phyloP scores from a whole-genome alignment of 2,888 invertebrate species.

The Lepidocyrtoides sp. region DNA sequence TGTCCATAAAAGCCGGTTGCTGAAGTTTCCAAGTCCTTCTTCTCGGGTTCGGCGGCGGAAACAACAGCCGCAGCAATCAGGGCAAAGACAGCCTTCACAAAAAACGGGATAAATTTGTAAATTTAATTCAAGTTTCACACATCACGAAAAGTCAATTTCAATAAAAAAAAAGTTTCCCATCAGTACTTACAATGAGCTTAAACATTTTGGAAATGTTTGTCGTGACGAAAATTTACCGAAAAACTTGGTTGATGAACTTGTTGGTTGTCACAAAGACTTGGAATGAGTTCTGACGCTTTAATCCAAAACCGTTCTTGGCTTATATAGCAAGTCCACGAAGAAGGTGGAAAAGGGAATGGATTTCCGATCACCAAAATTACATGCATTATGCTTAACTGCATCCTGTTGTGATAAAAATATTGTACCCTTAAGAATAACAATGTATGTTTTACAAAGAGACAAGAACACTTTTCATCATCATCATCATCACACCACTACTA shows the following conservation, averaged over 20 bases:
- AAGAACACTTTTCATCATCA: not conserved
- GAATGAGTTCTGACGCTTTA: conserved; percentile 36
- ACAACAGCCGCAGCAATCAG: conserved; percentile 63
- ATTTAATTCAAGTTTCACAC: not conserved
- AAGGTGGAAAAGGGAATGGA: conserved; percentile 68
- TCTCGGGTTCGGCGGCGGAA: conserved; percentile 57
- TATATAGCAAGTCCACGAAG: conserved; percentile 47
- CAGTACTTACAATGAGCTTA: conserved; percentile 73
- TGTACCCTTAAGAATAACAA: not conserved
- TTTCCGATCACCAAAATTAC: conserved; percentile 69
- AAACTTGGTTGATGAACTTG: not conserved
- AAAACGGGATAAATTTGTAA: not conserved
- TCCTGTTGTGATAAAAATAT: conserved; percentile 20
- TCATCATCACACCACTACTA: not conserved
- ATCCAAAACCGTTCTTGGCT: conserved; percentile 45
- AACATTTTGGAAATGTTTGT: conserved; percentile 56
- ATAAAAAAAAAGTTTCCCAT: too few species aligned
- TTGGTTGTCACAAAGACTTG: conserved; percentile 31
- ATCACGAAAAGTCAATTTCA: not conserved
- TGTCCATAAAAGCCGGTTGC: conserved; percentile 62
- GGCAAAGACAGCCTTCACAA: conserved; percentile 62
- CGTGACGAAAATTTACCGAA: not conserved
- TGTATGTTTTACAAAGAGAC: not conserved
- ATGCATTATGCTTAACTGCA: not conserved
- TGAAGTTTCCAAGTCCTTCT: conserved; percentile 48